Evolutionary conservation across 2,113 vertebrate genomes (phyloP), one percentile per base, ranked within the genome.

Genomic region (Peucedramus taeniatus): DNA sequence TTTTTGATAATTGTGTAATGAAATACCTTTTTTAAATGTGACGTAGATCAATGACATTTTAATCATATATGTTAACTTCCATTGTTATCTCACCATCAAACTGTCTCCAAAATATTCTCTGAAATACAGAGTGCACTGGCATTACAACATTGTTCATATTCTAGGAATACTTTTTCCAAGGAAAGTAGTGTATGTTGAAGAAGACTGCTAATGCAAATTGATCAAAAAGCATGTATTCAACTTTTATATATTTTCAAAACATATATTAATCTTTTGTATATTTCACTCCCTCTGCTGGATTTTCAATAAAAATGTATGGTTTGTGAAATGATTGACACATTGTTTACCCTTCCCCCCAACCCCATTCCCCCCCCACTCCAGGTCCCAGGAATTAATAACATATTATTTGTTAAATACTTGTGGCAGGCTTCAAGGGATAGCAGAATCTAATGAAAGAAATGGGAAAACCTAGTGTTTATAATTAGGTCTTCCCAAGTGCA

Each of bases 361-460:
- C n/a, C n/a, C n/a, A n/a, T n/a, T 5, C 11, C 33, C 4, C 3
- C 24, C 4, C 31, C 28, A 1, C 0, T n/a, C 2, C 20, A 4
- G 13, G 7, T 31, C 19, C 16, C 11, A 4, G 15, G 6, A 56
- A 54, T 80, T 53, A 65, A 16, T 57, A 61, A 60, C 3, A 12
- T 44, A 28, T 8, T 13, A 21, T 56, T 74, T 69, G 13, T 9
- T 37, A 45, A 39, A 68, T 81, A n/a, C 35, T 78, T 89, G 44
- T 56, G 10, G 10, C 23, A 77, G 31, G 13, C 33, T 90, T 81
- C n/a, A 45, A 59, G 59, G 59, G 26, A 50, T 11, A 22, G 39
- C 57, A 69, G 60, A 68, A 81, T 45, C 20, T 47, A 56, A 30
- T 35, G 56, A 66, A 82, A 75, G n/a, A 56, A 94, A 51, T 30